These are phyloP conservation scores for Gobio occitaniae DNA, from an alignment of 2,797 vertebrate species.

Conservation along the genomic window DNA sequence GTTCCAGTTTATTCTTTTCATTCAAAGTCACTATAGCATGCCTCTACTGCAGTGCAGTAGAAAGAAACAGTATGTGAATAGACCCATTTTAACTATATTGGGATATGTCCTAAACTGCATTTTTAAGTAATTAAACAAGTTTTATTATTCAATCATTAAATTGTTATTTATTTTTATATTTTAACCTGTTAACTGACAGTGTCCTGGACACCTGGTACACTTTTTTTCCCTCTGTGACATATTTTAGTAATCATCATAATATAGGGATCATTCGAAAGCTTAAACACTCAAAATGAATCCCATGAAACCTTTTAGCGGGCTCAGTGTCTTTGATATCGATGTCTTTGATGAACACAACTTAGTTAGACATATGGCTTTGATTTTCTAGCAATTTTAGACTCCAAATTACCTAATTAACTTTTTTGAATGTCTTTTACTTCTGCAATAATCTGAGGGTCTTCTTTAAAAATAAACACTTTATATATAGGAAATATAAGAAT, in stretches of 20 bases:
- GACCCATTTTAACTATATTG: not conserved
- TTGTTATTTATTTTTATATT: not conserved
- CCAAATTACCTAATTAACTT: not conserved
- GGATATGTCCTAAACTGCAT: not conserved
- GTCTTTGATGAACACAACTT: too few relatives aligned
- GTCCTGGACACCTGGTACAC: not conserved
- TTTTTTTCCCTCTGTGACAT: too few relatives aligned
- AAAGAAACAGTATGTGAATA: not conserved
- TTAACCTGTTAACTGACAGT: not conserved
- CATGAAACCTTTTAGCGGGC: too few relatives aligned
- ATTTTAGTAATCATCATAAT: too few relatives aligned
- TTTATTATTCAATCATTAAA: not conserved
- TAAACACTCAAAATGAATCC: too few relatives aligned
- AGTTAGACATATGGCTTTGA: too few relatives aligned
- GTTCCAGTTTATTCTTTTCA: not conserved
- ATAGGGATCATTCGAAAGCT: too few relatives aligned
- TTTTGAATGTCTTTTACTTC: not conserved
- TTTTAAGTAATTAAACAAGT: not conserved
- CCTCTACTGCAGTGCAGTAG: conserved; percentile 2
- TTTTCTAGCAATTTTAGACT: not conserved
- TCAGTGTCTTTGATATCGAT: too few relatives aligned
- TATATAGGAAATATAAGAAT: too few relatives aligned
- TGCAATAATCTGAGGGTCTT: not conserved
- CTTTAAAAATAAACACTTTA: not conserved
- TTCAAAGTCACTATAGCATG: not conserved